A percentile compares a stretch with the other conserved stretches of the same genome.
phyloP scores from a whole-genome alignment of 2,113 vertebrate genomes.

The Motacilla tschutschensis region DNA sequence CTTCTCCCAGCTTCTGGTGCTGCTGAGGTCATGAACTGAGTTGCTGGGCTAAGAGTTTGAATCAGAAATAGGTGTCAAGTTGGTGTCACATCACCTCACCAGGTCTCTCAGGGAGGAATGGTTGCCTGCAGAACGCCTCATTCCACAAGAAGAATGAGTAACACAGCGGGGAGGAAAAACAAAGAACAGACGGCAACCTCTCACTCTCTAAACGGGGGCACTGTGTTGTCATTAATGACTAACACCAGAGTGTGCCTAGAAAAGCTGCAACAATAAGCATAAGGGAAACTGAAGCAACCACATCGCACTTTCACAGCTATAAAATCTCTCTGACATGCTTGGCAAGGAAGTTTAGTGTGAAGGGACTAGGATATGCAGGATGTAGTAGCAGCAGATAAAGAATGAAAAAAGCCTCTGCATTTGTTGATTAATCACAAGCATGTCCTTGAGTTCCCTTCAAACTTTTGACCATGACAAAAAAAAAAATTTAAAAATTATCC shows the following conservation, averaged over 20 bases:
- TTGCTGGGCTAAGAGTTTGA: neutral
- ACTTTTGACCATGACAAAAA: neutral
- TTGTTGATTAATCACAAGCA: neutral
- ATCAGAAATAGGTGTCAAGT: neutral
- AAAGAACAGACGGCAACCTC: constrained; percentile 26
- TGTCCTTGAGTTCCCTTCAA: constrained; percentile 16
- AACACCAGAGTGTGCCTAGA: constrained; percentile 25
- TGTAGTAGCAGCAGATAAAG: constrained; percentile 1
- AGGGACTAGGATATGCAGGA: neutral
- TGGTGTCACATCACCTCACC: neutral
- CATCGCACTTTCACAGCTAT: constrained; percentile 29
- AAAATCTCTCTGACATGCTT: constrained; percentile 53
- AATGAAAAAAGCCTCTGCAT: neutral
- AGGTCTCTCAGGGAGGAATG: neutral
- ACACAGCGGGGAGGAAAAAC: constrained; percentile 18
- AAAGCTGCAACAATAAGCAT: constrained; percentile 52
- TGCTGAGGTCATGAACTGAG: neutral
- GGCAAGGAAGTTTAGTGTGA: constrained; percentile 31
- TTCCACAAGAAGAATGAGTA: constrained; percentile 26
- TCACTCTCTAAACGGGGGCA: constrained; percentile 1
- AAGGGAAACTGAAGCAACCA: constrained; percentile 12
- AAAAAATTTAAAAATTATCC: neutral
- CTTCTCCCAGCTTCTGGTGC: neutral
- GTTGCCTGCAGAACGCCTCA: constrained; percentile 9
- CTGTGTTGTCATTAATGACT: constrained; percentile 43